phyloP scores from a whole-genome alignment of 1,140 invertebrate species.

The Formica exsecta region DNA sequence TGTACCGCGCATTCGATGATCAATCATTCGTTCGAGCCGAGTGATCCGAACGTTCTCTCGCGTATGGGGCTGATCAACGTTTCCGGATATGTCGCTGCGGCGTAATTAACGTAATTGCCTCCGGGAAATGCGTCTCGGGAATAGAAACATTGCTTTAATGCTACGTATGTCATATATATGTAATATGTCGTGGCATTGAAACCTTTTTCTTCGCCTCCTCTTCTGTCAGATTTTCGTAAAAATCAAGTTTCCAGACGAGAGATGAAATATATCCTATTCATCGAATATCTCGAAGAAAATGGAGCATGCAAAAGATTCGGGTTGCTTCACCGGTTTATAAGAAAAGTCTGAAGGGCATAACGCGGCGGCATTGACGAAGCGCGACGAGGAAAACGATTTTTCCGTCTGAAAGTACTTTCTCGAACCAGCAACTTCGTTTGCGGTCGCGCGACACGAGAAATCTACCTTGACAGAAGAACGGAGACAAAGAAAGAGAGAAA shows the following conservation, averaged over 20 bases:
- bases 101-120: constrained; percentile 45
- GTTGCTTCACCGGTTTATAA: constrained; percentile 52
- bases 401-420: constrained; percentile 50
- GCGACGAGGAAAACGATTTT: constrained; percentile 56
- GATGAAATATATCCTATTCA: constrained; percentile 12
- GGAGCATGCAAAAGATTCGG: constrained; percentile 57
- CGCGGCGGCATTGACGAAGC: constrained; percentile 54
- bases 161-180: not conserved
- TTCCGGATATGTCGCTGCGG: constrained; percentile 42
- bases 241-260: constrained; percentile 29
- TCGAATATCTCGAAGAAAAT: constrained; percentile 52
- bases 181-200: not conserved
- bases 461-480: constrained; percentile 20
- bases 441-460: constrained; percentile 38
- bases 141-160: constrained; percentile 16
- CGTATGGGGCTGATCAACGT: constrained; percentile 30
- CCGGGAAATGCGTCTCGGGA: constrained; percentile 14
- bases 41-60: constrained; percentile 32
- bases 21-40: constrained; percentile 52
- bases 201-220: not conserved
- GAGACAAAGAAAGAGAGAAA: not conserved
- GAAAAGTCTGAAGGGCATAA: constrained; percentile 57
- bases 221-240: constrained; percentile 13
- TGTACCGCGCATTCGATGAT: constrained; percentile 49
- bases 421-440: constrained; percentile 55